phyloP scores from a whole-genome alignment of 2,797 vertebrate genomes.

The Antrozous pallidus region DNA sequence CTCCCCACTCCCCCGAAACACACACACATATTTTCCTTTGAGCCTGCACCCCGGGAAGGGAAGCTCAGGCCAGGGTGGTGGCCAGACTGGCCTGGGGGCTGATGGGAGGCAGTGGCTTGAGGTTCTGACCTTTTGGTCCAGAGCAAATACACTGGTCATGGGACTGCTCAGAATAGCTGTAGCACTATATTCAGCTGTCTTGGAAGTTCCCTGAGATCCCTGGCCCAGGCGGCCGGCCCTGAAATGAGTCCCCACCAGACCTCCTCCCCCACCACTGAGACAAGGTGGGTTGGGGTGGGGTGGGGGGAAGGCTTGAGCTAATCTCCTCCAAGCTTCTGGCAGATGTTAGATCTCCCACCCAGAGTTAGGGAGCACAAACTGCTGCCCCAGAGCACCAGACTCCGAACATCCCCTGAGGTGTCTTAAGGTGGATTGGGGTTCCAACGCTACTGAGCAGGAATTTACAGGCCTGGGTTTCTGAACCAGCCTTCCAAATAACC shows the following conservation, averaged over 20 bases:
- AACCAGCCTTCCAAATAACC: background rate
- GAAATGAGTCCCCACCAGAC: background rate
- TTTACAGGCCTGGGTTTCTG: background rate
- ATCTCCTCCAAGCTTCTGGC: background rate
- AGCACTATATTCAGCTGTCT: conserved; percentile 70
- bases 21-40: background rate
- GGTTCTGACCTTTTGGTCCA: conserved; percentile 71
- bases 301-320: background rate
- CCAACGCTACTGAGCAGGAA: background rate
- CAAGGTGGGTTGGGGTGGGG: background rate
- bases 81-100: conserved; percentile 11
- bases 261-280: conserved; percentile 15
- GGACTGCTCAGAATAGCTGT: conserved; percentile 73
- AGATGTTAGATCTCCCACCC: background rate
- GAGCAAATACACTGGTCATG: conserved; percentile 62
- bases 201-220: conserved; percentile 61
- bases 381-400: background rate
- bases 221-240: background rate
- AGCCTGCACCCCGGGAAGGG: background rate
- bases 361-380: background rate
- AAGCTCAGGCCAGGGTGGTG: background rate
- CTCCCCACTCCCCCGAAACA: background rate
- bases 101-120: conserved; percentile 24
- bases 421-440: background rate
- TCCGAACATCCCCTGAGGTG: background rate